Percentiles rank a stretch among this genome's conserved stretches.
phyloP scores from a whole-genome alignment of 2,113 vertebrate species.

The Hypomesus transpacificus region DNA sequence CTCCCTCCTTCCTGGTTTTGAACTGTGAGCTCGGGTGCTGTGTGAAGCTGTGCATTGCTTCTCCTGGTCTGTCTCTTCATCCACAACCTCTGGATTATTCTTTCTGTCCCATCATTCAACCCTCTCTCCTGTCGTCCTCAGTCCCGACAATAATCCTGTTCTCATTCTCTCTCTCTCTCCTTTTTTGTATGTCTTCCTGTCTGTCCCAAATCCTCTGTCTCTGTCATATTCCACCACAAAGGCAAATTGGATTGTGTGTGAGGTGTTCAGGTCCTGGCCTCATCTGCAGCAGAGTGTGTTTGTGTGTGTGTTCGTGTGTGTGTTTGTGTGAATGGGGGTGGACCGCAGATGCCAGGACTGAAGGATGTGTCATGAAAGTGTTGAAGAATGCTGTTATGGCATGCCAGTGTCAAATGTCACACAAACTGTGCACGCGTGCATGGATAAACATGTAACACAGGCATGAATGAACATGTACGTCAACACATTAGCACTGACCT shows the following conservation, averaged over 20 bases:
- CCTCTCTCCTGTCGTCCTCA: not conserved
- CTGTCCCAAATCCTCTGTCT: slow-evolving; percentile 43
- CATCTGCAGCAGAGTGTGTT: slow-evolving; percentile 20
- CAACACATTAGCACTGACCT: not conserved
- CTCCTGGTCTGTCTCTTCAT: not conserved
- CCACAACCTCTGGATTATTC: too few relatives aligned
- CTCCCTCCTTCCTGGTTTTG: not conserved
- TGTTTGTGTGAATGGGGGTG: not conserved
- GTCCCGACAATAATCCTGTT: slow-evolving; percentile 31
- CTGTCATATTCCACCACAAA: slow-evolving; percentile 34
- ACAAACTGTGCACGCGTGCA: slow-evolving; percentile 6
- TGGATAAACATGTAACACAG: slow-evolving; percentile 44
- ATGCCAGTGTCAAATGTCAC: not conserved
- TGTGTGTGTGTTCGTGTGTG: not conserved
- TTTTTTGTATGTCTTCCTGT: slow-evolving; percentile 14
- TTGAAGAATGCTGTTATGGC: slow-evolving; percentile 28
- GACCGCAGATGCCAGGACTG: slow-evolving; percentile 4
- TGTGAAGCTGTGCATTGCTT: not conserved
- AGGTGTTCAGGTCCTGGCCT: slow-evolving; percentile 37
- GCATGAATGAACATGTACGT: slow-evolving; percentile 37
- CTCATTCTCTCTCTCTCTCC: slow-evolving; percentile 23
- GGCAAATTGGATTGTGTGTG: slow-evolving; percentile 54
- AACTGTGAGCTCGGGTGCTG: too few relatives aligned
- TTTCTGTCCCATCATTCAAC: not conserved
- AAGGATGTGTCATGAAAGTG: slow-evolving; percentile 32